Evolutionary conservation across 2,113 vertebrate genomes (phyloP).

Genomic region (Myiopsitta monachus): DNA sequence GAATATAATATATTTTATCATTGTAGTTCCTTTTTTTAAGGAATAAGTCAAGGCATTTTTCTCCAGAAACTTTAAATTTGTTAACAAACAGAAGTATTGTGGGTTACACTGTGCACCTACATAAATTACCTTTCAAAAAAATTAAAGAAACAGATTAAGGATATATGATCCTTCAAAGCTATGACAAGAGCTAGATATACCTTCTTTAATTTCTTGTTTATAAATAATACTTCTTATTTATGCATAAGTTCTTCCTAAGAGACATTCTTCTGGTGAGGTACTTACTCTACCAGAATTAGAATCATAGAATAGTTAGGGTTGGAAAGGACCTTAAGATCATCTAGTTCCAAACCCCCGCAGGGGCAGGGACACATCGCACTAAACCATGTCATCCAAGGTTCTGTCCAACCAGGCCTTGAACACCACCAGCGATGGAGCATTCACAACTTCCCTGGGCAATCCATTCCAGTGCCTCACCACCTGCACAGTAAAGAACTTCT

Average conservation of each 20-base stretch:
- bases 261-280: neutral
- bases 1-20: neutral
- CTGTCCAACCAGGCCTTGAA: too few relatives aligned
- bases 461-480: too few relatives aligned
- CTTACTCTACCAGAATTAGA: neutral
- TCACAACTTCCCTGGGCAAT: too few relatives aligned
- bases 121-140: neutral
- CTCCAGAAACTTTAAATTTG: neutral
- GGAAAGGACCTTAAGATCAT: too few relatives aligned
- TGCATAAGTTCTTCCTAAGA: neutral
- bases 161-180: neutral
- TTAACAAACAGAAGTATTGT: neutral
- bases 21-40: neutral
- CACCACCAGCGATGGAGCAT: too few relatives aligned
- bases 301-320: too few relatives aligned
- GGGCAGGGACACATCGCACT: too few relatives aligned
- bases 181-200: neutral
- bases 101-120: neutral
- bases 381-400: too few relatives aligned
- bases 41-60: neutral
- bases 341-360: too few relatives aligned
- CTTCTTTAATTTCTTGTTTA: neutral
- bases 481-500: too few relatives aligned
- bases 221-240: neutral
- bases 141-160: neutral